Evolutionary conservation across 1,140 invertebrate species (phyloP), one percentile per base, ranked within the genome.

Genomic region (Drosophila arizonae): DNA sequence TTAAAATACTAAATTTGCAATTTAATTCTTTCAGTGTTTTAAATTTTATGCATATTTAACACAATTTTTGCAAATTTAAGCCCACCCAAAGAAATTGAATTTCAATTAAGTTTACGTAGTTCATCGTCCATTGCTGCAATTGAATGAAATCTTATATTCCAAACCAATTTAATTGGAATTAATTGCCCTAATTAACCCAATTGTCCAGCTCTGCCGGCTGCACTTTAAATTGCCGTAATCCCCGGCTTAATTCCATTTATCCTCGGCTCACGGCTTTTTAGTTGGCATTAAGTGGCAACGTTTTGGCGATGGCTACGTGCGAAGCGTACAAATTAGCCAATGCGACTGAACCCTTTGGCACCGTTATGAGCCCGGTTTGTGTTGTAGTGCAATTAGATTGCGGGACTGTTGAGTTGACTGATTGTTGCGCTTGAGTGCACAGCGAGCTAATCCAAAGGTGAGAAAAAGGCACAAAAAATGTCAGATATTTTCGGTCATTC

Each of bases 361-460:
- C 56, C 15, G 64, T 69, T 70, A 77, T 70, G 65, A 64, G 68
- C 62, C 17, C 21, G 57, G 66, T 58, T 68, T 81, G 81, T 46
- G 70, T 68, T 81, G 81, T 46, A 67, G 62, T 81, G 70, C 81
- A 76, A 81, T 85, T 86, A 81, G 81, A 46, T 9, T 68, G 73
- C 43, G 46, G 17, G 64, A 46, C 68, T 48, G 48, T 62, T 3
- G 15, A 69, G 46, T 33, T 61, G 66, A 69, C 26, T 28, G 36
- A 69, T 57, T 69, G 28, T 13, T 6, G 10, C 48, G 63, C 48
- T 60, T 21, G 63, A 30, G 28, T 66, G 55, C 17, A 26, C 17
- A 45, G 45, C 58, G 46, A 66, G 39, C 30, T 39, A 30, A 13
- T 6, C 8, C 0, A 15, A 28, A 11, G n/a, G 55, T 8, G 10